Conservation (phyloP, 2,113 vertebrate genomes). For the Toxotes jaculatrix region DNA sequence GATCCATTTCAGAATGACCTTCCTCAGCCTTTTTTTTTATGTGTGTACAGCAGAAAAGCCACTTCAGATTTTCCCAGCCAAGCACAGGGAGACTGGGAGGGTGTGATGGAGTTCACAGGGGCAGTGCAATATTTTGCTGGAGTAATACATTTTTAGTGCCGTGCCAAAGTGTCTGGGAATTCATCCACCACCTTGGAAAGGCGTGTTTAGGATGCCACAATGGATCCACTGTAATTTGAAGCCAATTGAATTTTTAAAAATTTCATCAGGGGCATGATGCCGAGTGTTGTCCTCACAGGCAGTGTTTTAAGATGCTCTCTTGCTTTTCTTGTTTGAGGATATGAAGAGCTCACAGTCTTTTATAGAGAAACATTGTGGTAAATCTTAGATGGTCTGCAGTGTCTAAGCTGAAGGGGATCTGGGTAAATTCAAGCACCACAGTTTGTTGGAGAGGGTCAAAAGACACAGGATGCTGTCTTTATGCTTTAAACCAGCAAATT, state of each 20-base stretch:
- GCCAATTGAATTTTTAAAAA: conserved; percentile 7
- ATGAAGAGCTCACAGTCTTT: background rate
- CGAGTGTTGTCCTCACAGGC: background rate
- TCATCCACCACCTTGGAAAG: conserved; percentile 24
- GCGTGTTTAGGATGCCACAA: conserved; percentile 4
- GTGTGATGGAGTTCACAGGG: conserved; percentile 55
- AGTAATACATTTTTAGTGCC: conserved; percentile 59
- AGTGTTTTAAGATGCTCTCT: background rate
- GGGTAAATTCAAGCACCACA: too few species aligned
- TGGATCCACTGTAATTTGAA: background rate
- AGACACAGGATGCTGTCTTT: too few species aligned
- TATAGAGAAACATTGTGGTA: background rate
- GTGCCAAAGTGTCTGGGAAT: conserved; percentile 39
- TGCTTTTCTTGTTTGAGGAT: background rate
- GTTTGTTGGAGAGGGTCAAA: too few species aligned
- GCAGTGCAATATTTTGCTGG: conserved; percentile 48
- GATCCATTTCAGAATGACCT: conserved; percentile 11
- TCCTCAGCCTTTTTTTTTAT: conserved; percentile 35
- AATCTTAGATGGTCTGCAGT: background rate
- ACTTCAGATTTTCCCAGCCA: conserved; percentile 17
- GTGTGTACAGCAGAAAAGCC: conserved; percentile 16
- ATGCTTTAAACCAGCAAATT: too few species aligned
- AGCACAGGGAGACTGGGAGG: conserved; percentile 37
- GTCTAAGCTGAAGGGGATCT: too few species aligned
- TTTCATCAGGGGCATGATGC: background rate